phyloP scores from a whole-genome alignment of 2,888 invertebrate species.

The Malachius bipustulatus region DNA sequence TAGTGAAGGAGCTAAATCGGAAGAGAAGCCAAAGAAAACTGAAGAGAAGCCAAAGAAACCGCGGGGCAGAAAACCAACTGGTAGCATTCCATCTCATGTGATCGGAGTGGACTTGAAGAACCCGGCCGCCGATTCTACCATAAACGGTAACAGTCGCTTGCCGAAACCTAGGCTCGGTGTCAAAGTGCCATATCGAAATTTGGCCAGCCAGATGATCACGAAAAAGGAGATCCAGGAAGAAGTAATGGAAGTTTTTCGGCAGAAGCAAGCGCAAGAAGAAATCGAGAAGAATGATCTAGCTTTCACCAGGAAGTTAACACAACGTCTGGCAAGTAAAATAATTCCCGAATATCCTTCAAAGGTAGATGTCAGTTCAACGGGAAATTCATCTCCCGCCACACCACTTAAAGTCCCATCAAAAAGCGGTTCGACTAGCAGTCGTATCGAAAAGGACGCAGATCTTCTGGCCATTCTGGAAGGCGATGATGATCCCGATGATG shows the following conservation, averaged over 20 bases:
- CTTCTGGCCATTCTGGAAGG: constrained; percentile 46
- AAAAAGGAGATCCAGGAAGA: constrained; percentile 44
- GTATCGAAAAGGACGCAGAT: constrained; percentile 39
- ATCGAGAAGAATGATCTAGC: constrained; percentile 37
- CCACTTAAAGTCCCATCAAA: background rate
- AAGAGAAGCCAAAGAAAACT: background rate
- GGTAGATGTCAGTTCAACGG: constrained; percentile 19
- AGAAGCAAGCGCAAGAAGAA: constrained; percentile 36
- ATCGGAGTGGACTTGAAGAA: constrained; percentile 36
- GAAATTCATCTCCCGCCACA: constrained; percentile 5
- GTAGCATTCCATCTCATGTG: constrained; percentile 34
- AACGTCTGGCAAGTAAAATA: constrained; percentile 39
- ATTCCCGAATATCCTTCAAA: too few relatives aligned
- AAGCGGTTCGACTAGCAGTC: background rate
- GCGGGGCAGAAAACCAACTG: constrained; percentile 21
- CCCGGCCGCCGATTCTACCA: constrained; percentile 31
- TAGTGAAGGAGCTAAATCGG: too few relatives aligned
- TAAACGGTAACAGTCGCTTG: constrained; percentile 31
- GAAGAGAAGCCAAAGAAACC: constrained; percentile 14
- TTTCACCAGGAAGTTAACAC: constrained; percentile 43
- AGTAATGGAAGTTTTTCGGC: constrained; percentile 39
- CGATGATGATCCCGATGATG: constrained; percentile 34
- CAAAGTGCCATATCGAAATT: constrained; percentile 35
- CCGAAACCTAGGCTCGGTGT: constrained; percentile 38
- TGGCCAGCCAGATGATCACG: constrained; percentile 44